Evolutionary conservation across 2,888 invertebrate genomes (phyloP), one percentile per base, ranked within the genome.

Genomic region (Amblyteles armatorius): DNA sequence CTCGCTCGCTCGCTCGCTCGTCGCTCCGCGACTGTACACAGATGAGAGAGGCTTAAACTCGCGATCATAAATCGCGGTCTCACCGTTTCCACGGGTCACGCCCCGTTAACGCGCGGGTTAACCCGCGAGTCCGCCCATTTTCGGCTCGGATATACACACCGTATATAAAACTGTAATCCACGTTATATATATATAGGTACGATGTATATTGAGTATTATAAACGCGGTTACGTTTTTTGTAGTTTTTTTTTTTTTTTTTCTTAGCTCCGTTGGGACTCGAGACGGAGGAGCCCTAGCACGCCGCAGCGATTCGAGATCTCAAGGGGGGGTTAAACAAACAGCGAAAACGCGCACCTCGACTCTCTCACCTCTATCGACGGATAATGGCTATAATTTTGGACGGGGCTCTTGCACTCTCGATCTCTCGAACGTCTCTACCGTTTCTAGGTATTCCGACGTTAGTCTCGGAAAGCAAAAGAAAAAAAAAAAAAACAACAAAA

Each of bases 101-200:
- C 91, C 91, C 91, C 88, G 90, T 91, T 91, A 91, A 91, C 89
- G 89, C 90, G 87, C 86, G 89, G 90, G 88, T 90, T 90, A 89
- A 89, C 89, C 88, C 83, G 87, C 82, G 84, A 86, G 83, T 71
- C 86, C 90, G 90, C 89, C 90, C 89, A 90, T 86, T 87, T 90
- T 84, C 80, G 80, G 84, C 84, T 84, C 80, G 80, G 83, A 84
- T 84, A 77, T 84, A 84, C 77, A 84, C 80, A 36, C 60, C 44
- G 74, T 79, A 78, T 71, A 44, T 71, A 44, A 48, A 69, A 60
- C 33, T 60, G 79, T 50, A 69, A 69, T 69, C 60, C 48, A 63
- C 29, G 50, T 69, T 79, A 74, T 71, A 71, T 71, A 71, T 50
- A 2, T 57, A n/a, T 78, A 44, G 22, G 40, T 57, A 77, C 29